Evolutionary conservation across 64 coral and sea anemone genomes (phyloP).

Genomic region (Acropora yongei): DNA sequence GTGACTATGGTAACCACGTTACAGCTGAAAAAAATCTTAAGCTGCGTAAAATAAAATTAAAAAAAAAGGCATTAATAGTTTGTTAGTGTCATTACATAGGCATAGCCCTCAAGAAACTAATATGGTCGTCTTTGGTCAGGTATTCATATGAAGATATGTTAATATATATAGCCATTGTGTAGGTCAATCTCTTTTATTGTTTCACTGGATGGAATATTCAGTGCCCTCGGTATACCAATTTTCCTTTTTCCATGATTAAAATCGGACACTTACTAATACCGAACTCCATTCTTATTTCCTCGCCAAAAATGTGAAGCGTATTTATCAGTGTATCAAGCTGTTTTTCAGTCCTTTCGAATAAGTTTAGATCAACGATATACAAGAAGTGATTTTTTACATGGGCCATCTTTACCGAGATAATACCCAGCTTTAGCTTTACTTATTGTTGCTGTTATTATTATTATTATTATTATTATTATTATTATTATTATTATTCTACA

Average conservation of each 20-base stretch:
- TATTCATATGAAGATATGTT: no score
- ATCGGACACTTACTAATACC: not conserved
- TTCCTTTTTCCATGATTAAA: not conserved
- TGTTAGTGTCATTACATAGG: no score
- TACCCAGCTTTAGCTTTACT: not conserved
- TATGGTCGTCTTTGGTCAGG: no score
- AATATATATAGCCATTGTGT: not conserved
- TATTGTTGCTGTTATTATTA: no score
- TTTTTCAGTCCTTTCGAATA: not conserved
- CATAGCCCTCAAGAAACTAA: no score
- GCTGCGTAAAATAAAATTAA: not conserved
- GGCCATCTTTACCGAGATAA: not conserved
- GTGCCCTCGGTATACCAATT: not conserved
- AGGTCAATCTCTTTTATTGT: not conserved
- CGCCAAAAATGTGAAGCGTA: not conserved
- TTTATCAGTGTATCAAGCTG: not conserved
- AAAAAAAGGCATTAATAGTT: no score
- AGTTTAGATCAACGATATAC: not conserved
- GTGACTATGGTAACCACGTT: conserved; percentile 37
- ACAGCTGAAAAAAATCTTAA: conserved; percentile 44
- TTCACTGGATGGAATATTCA: not conserved
- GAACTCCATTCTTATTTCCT: not conserved
- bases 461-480: no score
- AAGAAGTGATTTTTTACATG: not conserved
- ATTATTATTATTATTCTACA: no score